Evolutionary conservation across 1,140 invertebrate species (phyloP).

Genomic region (Homarus americanus): DNA sequence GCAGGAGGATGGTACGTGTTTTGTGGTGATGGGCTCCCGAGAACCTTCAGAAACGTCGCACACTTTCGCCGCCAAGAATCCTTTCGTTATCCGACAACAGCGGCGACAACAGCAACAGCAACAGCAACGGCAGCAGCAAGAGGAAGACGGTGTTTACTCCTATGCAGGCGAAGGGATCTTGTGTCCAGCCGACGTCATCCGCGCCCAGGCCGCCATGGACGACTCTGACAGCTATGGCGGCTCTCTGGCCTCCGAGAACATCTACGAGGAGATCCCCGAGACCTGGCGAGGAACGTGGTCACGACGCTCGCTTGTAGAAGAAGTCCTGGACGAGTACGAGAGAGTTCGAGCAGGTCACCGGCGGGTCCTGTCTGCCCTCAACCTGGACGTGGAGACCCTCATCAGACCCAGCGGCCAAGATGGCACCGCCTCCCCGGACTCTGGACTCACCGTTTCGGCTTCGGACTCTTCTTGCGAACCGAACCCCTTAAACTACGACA

Average conservation of each 20-base stretch:
- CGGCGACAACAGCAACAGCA: neutral
- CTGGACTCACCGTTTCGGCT: slow-evolving; percentile 65
- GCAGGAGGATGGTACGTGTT: slow-evolving; percentile 67
- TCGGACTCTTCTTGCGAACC: slow-evolving; percentile 63
- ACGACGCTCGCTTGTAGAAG: slow-evolving; percentile 74
- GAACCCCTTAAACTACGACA: slow-evolving; percentile 36
- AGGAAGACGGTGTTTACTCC: slow-evolving; percentile 64
- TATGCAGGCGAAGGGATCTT: slow-evolving; percentile 70
- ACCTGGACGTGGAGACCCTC: slow-evolving; percentile 90
- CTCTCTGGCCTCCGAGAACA: slow-evolving; percentile 84
- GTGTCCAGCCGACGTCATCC: slow-evolving; percentile 58
- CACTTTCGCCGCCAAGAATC: slow-evolving; percentile 33
- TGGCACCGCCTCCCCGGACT: slow-evolving; percentile 65
- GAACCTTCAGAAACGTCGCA: neutral
- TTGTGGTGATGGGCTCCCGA: slow-evolving; percentile 59
- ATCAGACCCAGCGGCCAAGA: slow-evolving; percentile 82
- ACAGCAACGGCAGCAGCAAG: neutral
- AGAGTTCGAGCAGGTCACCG: slow-evolving; percentile 87
- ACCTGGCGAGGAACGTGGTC: slow-evolving; percentile 75
- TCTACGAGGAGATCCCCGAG: slow-evolving; percentile 90
- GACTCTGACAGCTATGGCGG: slow-evolving; percentile 69
- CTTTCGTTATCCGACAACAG: slow-evolving; percentile 11
- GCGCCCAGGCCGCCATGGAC: slow-evolving; percentile 53
- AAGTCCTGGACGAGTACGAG: slow-evolving; percentile 86
- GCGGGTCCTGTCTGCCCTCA: slow-evolving; percentile 89